Conservation (phyloP, 2,888 invertebrate genomes). For the Pollenia angustigena region DNA sequence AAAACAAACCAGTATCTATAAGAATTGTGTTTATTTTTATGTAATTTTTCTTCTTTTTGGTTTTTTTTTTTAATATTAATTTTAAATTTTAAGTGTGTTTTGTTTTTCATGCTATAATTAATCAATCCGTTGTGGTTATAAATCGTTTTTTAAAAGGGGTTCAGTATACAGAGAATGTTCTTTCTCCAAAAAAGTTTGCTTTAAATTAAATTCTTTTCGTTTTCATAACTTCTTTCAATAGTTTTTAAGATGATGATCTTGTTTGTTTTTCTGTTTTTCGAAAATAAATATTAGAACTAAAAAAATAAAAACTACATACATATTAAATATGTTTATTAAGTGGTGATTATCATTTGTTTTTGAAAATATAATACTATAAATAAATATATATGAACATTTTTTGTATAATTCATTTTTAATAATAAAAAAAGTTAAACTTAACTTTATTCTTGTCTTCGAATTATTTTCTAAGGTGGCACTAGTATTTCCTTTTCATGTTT, state of each 20-base stretch:
- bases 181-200: slow-evolving; percentile 29
- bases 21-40: slow-evolving; percentile 69
- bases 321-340: slow-evolving; percentile 71
- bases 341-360: slow-evolving; percentile 66
- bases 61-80: slow-evolving; percentile 35
- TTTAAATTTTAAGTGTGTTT: slow-evolving; percentile 48
- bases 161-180: slow-evolving; percentile 46
- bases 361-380: slow-evolving; percentile 65
- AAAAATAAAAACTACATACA: slow-evolving; percentile 53
- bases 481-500: slow-evolving; percentile 57
- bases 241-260: slow-evolving; percentile 27
- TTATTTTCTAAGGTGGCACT: slow-evolving; percentile 73
- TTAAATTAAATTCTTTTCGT: slow-evolving; percentile 6
- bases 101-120: slow-evolving; percentile 54
- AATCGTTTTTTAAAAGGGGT: slow-evolving; percentile 61
- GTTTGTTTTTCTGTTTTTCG: slow-evolving; percentile 36
- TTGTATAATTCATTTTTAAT: slow-evolving; percentile 66
- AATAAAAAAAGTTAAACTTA: slow-evolving; percentile 73
- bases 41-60: background rate
- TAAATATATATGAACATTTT: slow-evolving; percentile 68
- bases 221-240: slow-evolving; percentile 24
- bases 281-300: slow-evolving; percentile 44
- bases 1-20: slow-evolving; percentile 67
- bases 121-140: slow-evolving; percentile 51
- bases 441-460: slow-evolving; percentile 66